These are phyloP conservation scores for Drosophila orena DNA, from an alignment of 1,140 invertebrate species.

Conservation along the genomic window DNA sequence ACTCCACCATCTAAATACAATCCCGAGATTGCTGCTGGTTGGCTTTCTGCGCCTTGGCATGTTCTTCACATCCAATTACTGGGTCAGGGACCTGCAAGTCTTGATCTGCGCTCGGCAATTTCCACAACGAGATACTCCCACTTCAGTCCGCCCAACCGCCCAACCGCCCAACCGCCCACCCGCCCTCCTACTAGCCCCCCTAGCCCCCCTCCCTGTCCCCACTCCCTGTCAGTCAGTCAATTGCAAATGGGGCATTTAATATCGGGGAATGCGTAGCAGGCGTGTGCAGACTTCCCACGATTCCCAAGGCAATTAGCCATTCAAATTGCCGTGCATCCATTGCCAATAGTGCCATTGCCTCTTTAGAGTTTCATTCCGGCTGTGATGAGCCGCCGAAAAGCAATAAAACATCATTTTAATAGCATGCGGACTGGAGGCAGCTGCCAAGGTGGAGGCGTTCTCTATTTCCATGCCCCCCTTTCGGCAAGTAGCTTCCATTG, in stretches of 20 bases:
- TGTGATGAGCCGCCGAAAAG: constrained; percentile 72
- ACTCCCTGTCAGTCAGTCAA: constrained; percentile 40
- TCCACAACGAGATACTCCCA: constrained; percentile 39
- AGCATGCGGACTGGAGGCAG: constrained; percentile 37
- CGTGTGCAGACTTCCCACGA: constrained; percentile 52
- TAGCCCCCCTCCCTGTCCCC: neutral
- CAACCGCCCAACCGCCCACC: neutral
- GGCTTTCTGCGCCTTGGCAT: constrained; percentile 44
- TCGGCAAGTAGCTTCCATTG: constrained; percentile 13
- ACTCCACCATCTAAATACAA: constrained; percentile 4
- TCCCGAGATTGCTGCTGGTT: constrained; percentile 30
- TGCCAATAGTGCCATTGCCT: neutral
- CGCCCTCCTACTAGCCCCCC: neutral
- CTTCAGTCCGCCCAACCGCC: constrained; percentile 2
- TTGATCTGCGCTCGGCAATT: constrained; percentile 67
- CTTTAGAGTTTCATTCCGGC: constrained; percentile 3
- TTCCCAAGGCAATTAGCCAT: constrained; percentile 60
- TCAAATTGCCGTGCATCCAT: constrained; percentile 24
- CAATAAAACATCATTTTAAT: constrained; percentile 78
- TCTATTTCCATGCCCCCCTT: neutral
- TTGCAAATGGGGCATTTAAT: constrained; percentile 68
- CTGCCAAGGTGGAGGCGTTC: constrained; percentile 48
- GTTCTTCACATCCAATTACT: constrained; percentile 79
- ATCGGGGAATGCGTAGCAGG: constrained; percentile 52
- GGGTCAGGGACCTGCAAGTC: constrained; percentile 79